Conservation (phyloP, 92 coral and sea anemone genomes). For the Scolanthus callimorphus region DNA sequence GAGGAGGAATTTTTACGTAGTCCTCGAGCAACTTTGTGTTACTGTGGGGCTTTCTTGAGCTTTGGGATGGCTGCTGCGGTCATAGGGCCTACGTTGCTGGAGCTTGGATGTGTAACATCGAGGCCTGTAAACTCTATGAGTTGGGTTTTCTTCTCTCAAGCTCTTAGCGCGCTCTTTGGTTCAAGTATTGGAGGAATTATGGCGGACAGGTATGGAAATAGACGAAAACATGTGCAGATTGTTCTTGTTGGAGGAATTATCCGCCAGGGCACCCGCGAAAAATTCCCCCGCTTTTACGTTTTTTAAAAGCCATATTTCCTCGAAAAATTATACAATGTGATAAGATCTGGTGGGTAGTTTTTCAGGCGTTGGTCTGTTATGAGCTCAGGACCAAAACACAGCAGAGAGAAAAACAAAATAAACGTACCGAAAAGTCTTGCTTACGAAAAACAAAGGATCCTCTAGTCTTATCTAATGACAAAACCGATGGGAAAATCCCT, state of each 20-base stretch:
- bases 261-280: too few species aligned
- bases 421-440: too few species aligned
- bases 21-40: slow-evolving; percentile 76
- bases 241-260: too few species aligned
- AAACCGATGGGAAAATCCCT: too few species aligned
- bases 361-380: neutral
- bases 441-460: too few species aligned
- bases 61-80: slow-evolving; percentile 96
- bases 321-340: neutral
- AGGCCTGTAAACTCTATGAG: slow-evolving; percentile 74
- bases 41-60: slow-evolving; percentile 92
- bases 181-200: slow-evolving; percentile 86
- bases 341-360: neutral
- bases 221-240: too few species aligned
- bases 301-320: too few species aligned
- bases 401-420: too few species aligned
- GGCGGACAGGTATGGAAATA: slow-evolving; percentile 80
- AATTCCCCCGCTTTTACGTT: too few species aligned
- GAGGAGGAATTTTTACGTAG: slow-evolving; percentile 91
- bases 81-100: slow-evolving; percentile 95
- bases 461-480: too few species aligned
- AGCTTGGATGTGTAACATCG: slow-evolving; percentile 83
- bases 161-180: slow-evolving; percentile 88
- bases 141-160: slow-evolving; percentile 95
- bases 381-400: too few species aligned